Evolutionary conservation across 2,113 vertebrate species (phyloP).

Genomic region (Microtus ochrogaster): DNA sequence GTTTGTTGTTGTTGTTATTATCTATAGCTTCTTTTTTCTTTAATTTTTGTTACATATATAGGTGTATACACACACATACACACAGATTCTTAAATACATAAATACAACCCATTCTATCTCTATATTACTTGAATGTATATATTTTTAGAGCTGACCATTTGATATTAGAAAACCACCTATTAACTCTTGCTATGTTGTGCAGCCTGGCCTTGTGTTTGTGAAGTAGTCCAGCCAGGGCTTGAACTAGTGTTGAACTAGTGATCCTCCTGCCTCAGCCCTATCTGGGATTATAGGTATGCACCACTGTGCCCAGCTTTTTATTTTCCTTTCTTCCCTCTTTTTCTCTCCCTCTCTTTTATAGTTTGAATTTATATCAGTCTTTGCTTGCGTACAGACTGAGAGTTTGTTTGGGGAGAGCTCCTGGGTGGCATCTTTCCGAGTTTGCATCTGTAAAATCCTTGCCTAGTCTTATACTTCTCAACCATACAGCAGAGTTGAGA

Average conservation of each 20-base stretch:
- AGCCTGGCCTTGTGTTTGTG: not conserved
- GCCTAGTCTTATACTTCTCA: not conserved
- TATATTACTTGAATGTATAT: not conserved
- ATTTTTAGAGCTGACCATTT: not conserved
- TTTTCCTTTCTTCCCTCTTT: not conserved
- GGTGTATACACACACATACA: not conserved
- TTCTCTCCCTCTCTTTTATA: not conserved
- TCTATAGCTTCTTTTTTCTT: not conserved
- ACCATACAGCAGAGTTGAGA: not conserved
- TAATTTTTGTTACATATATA: not conserved
- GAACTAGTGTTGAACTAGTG: not conserved
- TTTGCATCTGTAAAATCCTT: not conserved
- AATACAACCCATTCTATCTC: not conserved
- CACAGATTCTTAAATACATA: not conserved
- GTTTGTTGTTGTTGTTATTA: not conserved
- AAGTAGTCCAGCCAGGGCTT: not conserved
- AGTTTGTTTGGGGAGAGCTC: not conserved
- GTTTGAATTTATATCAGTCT: slow-evolving; percentile 4
- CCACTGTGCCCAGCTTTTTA: not conserved
- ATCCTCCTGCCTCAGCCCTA: not conserved
- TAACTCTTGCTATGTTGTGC: not conserved
- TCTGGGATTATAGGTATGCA: too few species aligned
- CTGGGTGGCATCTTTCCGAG: not conserved
- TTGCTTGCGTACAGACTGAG: not conserved
- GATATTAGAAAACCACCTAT: not conserved